phyloP scores from a whole-genome alignment of 2,888 invertebrate genomes.

The Sinelater perroti region DNA sequence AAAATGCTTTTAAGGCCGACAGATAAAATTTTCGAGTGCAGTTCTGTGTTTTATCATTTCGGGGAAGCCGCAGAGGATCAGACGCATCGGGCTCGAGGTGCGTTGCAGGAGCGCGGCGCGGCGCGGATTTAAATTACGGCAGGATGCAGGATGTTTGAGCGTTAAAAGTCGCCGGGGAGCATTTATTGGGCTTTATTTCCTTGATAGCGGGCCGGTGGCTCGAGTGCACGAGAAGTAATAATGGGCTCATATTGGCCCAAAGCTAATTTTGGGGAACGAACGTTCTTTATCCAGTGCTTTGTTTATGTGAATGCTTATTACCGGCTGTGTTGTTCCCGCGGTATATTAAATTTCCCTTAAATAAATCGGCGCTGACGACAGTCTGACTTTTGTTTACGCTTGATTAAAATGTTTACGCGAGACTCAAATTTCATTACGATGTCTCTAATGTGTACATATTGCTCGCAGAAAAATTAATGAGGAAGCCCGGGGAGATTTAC shows the following conservation, averaged over 20 bases:
- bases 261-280: neutral
- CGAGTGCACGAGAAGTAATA: neutral
- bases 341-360: slow-evolving; percentile 37
- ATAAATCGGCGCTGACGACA: slow-evolving; percentile 30
- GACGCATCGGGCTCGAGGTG: slow-evolving; percentile 20
- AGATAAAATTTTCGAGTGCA: slow-evolving; percentile 50
- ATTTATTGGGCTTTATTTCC: slow-evolving; percentile 12
- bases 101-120: slow-evolving; percentile 22
- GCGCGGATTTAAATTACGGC: slow-evolving; percentile 36
- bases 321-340: slow-evolving; percentile 27
- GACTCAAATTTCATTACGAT: slow-evolving; percentile 26
- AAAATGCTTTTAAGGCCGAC: slow-evolving; percentile 57
- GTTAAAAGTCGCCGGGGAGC: slow-evolving; percentile 4
- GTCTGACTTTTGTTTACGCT: slow-evolving; percentile 34
- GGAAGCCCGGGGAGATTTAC: no score
- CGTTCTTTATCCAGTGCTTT: neutral
- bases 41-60: slow-evolving; percentile 53
- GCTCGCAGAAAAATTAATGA: no score
- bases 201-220: neutral
- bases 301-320: slow-evolving; percentile 12
- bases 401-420: slow-evolving; percentile 34
- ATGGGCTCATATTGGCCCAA: neutral
- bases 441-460: no score
- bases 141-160: slow-evolving; percentile 36
- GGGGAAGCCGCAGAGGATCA: slow-evolving; percentile 25